These are phyloP conservation scores for Sphecodes monilicornis DNA, from an alignment of 2,888 invertebrate species.

Conservation along the genomic window DNA sequence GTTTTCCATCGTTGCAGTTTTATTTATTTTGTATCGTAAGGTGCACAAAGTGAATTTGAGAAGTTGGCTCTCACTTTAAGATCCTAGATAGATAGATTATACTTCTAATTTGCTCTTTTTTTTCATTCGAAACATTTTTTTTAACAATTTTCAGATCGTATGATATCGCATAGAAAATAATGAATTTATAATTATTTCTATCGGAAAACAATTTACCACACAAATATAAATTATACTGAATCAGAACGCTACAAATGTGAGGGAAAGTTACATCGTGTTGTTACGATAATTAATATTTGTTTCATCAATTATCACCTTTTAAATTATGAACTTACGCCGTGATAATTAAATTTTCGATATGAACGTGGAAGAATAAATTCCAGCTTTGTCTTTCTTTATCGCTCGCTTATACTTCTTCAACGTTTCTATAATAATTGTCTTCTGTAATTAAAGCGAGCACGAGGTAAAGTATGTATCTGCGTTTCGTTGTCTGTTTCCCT, in stretches of 20 bases:
- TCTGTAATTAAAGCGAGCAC: not conserved
- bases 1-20: too few relatives aligned
- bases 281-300: not conserved
- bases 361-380: not conserved
- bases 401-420: not conserved
- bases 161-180: too few relatives aligned
- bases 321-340: not conserved
- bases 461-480: not conserved
- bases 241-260: not conserved
- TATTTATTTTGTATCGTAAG: too few relatives aligned
- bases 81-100: too few relatives aligned
- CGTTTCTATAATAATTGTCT: slow-evolving; percentile 1
- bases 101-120: not conserved
- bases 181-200: not conserved
- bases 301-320: not conserved
- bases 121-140: too few relatives aligned
- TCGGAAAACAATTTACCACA: not conserved
- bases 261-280: not conserved
- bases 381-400: not conserved
- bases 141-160: too few relatives aligned
- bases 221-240: not conserved
- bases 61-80: too few relatives aligned
- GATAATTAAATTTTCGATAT: not conserved
- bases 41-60: too few relatives aligned
- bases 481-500: not conserved